Evolutionary conservation across 2,113 vertebrate genomes (phyloP).

Genomic region (Etheostoma cragini): DNA sequence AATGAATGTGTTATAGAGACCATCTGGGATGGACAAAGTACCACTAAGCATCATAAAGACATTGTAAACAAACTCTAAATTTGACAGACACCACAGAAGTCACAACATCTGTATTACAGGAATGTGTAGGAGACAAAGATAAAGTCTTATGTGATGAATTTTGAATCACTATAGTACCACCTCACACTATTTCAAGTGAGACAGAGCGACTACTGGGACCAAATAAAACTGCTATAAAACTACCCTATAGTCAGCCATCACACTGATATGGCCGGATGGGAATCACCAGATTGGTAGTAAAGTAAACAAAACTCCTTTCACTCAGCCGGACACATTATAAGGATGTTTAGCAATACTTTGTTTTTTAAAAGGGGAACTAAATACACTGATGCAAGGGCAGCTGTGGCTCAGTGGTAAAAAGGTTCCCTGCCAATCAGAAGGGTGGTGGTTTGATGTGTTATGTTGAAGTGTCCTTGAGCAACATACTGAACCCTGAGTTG

Average conservation of each 20-base stretch:
- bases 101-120: constrained; percentile 27
- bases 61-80: background rate
- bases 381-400: background rate
- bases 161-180: constrained; percentile 17
- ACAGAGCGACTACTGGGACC: background rate
- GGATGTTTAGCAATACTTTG: too few species aligned
- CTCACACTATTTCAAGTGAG: constrained; percentile 11
- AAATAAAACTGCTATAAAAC: background rate
- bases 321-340: too few species aligned
- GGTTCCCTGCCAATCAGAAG: too few species aligned
- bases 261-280: background rate
- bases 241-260: background rate
- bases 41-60: background rate
- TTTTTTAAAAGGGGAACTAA: background rate
- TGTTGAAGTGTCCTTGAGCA: background rate
- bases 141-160: background rate
- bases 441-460: too few species aligned
- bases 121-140: constrained; percentile 19
- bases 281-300: background rate
- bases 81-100: background rate
- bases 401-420: background rate
- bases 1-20: background rate
- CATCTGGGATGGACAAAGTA: background rate
- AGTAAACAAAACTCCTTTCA: background rate
- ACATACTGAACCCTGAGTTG: background rate